Percentiles rank a stretch among this genome's conserved stretches.
phyloP scores from a whole-genome alignment of 2,888 invertebrate species.

The Furcula furcula region DNA sequence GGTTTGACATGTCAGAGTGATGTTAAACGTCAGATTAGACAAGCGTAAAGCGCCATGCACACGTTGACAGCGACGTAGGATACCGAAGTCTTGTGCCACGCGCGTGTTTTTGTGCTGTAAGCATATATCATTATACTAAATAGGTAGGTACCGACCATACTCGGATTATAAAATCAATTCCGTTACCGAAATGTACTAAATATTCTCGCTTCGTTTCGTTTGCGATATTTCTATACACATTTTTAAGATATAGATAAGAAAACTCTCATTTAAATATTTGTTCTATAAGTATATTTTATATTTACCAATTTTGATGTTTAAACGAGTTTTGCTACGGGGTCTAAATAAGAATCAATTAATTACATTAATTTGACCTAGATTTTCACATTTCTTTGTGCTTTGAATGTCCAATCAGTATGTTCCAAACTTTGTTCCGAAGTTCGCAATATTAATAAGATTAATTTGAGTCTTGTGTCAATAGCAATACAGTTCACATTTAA shows the following conservation, averaged over 20 bases:
- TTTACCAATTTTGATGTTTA: no score
- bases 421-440: no score
- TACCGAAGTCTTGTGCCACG: slow-evolving; percentile 47
- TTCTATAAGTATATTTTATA: no score
- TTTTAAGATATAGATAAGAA: background rate
- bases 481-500: background rate
- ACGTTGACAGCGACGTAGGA: slow-evolving; percentile 14
- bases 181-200: slow-evolving; percentile 35
- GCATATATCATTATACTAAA: slow-evolving; percentile 35
- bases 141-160: slow-evolving; percentile 27
- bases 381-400: no score
- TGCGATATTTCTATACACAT: slow-evolving; percentile 27
- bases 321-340: background rate
- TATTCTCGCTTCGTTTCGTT: slow-evolving; percentile 20
- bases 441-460: slow-evolving; percentile 5
- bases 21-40: background rate
- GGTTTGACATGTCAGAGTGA: background rate
- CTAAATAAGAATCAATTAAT: background rate
- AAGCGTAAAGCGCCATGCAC: background rate
- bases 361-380: no score
- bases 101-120: slow-evolving; percentile 48
- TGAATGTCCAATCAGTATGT: no score
- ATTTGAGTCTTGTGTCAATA: background rate
- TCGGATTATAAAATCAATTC: slow-evolving; percentile 52
- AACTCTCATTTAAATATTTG: background rate